Conservation (phyloP, 37 sponge, comb jelly and placozoan species). For the Halisarca cf. caerulea region DNA sequence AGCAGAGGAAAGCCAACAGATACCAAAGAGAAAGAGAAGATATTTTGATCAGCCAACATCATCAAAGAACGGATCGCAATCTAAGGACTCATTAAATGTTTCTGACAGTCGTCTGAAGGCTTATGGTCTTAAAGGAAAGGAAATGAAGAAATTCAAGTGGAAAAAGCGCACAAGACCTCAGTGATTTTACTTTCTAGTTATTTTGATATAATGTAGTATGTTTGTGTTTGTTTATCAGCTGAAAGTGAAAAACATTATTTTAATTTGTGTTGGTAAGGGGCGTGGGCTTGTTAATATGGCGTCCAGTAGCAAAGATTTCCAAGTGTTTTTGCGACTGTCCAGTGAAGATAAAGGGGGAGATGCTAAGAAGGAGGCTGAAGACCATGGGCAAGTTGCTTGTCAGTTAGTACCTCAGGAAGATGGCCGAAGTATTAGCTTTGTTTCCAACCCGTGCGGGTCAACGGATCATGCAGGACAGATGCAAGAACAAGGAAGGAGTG, state of each 20-base stretch:
- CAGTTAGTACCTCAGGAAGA: not conserved
- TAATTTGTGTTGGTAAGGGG: too few species aligned
- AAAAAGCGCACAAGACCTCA: too few species aligned
- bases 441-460: not conserved
- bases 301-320: not conserved
- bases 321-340: not conserved
- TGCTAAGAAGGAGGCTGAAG: not conserved
- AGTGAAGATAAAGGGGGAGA: not conserved
- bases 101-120: too few species aligned
- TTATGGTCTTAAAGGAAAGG: too few species aligned
- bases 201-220: too few species aligned
- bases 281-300: too few species aligned
- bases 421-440: not conserved
- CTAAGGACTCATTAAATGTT: too few species aligned
- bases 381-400: not conserved
- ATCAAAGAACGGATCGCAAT: too few species aligned
- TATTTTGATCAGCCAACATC: too few species aligned
- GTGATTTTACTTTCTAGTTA: not conserved
- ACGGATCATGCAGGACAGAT: not conserved
- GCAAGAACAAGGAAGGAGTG: too few species aligned
- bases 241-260: not conserved
- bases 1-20: not conserved
- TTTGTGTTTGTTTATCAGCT: not conserved
- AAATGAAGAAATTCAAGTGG: too few species aligned
- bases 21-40: not conserved